phyloP scores from a whole-genome alignment of 2,888 invertebrate species.

The Drosophila trichaetosa region DNA sequence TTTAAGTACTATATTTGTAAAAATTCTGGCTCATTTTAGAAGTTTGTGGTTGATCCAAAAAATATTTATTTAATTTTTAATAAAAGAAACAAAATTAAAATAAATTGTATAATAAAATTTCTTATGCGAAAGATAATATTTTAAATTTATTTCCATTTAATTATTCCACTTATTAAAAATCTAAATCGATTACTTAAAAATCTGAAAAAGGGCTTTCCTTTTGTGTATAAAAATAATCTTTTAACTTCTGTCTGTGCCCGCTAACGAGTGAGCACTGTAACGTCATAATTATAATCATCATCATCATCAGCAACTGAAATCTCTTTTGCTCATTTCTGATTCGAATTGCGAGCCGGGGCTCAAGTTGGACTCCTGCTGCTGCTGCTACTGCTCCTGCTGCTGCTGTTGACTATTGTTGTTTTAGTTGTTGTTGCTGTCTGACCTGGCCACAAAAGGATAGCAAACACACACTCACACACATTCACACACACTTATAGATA shows the following conservation, averaged over 20 bases:
- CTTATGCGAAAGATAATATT: neutral
- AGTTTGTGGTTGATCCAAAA: too few relatives aligned
- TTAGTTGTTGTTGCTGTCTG: constrained; percentile 45
- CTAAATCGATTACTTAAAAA: neutral
- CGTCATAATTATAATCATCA: constrained; percentile 39
- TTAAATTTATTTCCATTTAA: neutral
- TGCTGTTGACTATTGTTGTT: constrained; percentile 1
- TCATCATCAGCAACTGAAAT: constrained; percentile 26
- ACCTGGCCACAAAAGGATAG: constrained; percentile 66
- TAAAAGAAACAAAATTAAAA: too few relatives aligned
- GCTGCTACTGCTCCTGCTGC: neutral
- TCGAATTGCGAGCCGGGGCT: constrained; percentile 54
- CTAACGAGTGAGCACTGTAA: neutral
- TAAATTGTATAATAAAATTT: neutral
- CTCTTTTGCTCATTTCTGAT: constrained; percentile 57
- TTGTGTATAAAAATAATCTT: neutral
- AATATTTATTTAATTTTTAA: too few relatives aligned
- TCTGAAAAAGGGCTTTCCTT: neutral
- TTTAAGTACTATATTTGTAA: too few relatives aligned
- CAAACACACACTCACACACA: constrained; percentile 31
- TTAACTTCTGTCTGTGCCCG: neutral
- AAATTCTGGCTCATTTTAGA: too few relatives aligned
- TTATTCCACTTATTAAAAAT: neutral
- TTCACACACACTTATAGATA: constrained; percentile 7
- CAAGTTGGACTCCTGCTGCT: constrained; percentile 44